phyloP scores from a whole-genome alignment of 1,140 invertebrate species.

The Glossosoma conforme region DNA sequence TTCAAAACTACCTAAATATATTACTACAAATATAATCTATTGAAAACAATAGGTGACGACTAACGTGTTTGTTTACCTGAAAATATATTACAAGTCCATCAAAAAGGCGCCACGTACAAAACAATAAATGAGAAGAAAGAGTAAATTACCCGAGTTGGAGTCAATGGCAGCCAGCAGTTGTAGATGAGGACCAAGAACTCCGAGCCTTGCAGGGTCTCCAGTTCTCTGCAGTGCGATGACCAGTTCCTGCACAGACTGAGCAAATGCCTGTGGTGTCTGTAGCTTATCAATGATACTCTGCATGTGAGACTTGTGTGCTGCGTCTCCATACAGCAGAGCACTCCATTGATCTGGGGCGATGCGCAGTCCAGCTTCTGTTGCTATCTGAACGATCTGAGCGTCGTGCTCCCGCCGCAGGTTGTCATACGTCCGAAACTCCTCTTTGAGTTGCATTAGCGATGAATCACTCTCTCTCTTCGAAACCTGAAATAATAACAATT shows the following conservation, averaged over 20 bases:
- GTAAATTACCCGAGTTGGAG: slow-evolving; percentile 68
- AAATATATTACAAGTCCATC: too few species aligned
- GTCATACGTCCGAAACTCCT: slow-evolving; percentile 95
- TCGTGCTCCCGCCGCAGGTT: slow-evolving; percentile 91
- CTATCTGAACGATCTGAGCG: slow-evolving; percentile 97
- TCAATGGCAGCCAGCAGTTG: slow-evolving; percentile 86
- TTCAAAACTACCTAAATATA: too few species aligned
- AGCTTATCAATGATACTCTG: slow-evolving; percentile 96
- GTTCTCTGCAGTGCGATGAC: slow-evolving; percentile 89
- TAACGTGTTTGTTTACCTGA: too few species aligned
- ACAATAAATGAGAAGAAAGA: too few species aligned
- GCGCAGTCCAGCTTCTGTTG: slow-evolving; percentile 91
- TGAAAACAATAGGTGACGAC: too few species aligned
- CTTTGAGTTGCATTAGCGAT: slow-evolving; percentile 97
- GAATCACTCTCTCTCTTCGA: slow-evolving; percentile 97
- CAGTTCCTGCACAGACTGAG: slow-evolving; percentile 86
- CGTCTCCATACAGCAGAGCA: slow-evolving; percentile 91
- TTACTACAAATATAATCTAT: too few species aligned
- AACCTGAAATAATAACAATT: slow-evolving; percentile 55
- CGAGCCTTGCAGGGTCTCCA: slow-evolving; percentile 81
- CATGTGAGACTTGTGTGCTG: slow-evolving; percentile 95
- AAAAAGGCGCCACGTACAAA: too few species aligned
- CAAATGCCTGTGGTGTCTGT: slow-evolving; percentile 87
- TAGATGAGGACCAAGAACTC: slow-evolving; percentile 69
- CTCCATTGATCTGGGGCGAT: slow-evolving; percentile 99